Percentiles rank a stretch among this genome's conserved stretches.
Evolutionary conservation across 2,113 vertebrate species (phyloP).

Genomic region (Aldabrachelys gigantea): DNA sequence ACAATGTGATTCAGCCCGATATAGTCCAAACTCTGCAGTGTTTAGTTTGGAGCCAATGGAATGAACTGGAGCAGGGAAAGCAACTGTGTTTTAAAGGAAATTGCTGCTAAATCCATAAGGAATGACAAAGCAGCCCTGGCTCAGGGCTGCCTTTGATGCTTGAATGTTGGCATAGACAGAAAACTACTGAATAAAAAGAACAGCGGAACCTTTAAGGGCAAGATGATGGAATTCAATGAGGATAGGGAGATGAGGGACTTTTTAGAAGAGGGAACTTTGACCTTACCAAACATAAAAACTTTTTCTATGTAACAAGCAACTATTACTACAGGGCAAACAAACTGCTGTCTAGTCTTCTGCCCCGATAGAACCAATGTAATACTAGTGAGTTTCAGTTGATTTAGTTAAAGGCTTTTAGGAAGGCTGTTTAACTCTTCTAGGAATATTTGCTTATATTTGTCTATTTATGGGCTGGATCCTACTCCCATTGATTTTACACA

Average conservation of each 20-base stretch:
- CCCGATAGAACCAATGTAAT: not conserved
- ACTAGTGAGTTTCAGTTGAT: not conserved
- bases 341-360: not conserved
- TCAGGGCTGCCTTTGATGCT: not conserved
- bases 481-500: not conserved
- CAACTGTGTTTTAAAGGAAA: not conserved
- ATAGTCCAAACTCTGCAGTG: not conserved
- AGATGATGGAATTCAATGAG: not conserved
- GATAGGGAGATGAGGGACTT: not conserved
- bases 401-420: not conserved
- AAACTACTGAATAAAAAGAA: not conserved
- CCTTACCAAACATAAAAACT: not conserved
- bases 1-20: not conserved
- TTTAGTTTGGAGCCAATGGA: not conserved
- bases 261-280: not conserved
- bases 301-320: not conserved
- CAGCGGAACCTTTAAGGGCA: not conserved
- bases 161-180: not conserved
- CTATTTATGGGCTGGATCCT: not conserved
- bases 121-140: not conserved
- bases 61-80: not conserved
- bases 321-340: not conserved
- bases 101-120: constrained; percentile 8
- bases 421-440: not conserved
- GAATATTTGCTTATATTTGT: not conserved